A percentile compares a stretch with the other conserved stretches of the same genome.
phyloP scores from a whole-genome alignment of 2,797 vertebrate genomes.

The Lacerta viridis region DNA sequence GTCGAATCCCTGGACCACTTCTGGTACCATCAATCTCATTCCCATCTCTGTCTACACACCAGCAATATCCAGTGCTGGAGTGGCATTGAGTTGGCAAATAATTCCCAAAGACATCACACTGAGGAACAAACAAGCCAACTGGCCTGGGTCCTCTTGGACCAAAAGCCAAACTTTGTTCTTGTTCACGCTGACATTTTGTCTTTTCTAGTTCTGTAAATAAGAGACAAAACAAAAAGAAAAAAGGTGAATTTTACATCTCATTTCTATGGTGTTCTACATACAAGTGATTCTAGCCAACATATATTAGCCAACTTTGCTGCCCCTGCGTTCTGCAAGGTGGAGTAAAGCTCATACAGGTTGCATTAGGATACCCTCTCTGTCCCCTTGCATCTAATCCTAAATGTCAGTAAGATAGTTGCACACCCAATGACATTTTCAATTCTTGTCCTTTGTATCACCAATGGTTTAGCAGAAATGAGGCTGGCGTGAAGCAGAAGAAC shows the following conservation, averaged over 20 bases:
- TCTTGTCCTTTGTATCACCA: not conserved
- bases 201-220: slow-evolving; percentile 81
- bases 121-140: slow-evolving; percentile 84
- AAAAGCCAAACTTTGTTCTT: slow-evolving; percentile 80
- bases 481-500: not conserved
- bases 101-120: slow-evolving; percentile 88
- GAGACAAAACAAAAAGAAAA: not conserved
- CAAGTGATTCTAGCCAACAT: fast-evolving
- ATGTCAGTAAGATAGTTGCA: not conserved
- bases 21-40: slow-evolving; percentile 90
- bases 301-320: not conserved
- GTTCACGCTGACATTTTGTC: slow-evolving; percentile 88
- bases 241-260: slow-evolving; percentile 5
- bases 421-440: not conserved
- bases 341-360: not conserved
- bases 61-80: slow-evolving; percentile 87
- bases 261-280: not conserved
- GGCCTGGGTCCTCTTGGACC: slow-evolving; percentile 78
- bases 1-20: slow-evolving; percentile 81
- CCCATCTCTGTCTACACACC: slow-evolving; percentile 92
- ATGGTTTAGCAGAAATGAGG: not conserved
- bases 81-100: slow-evolving; percentile 92
- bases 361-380: not conserved
- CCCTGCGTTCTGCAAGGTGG: not conserved
- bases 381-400: not conserved